Evolutionary conservation across 1,140 invertebrate genomes (phyloP), one percentile per base, ranked within the genome.

Genomic region (Prorops nasuta): DNA sequence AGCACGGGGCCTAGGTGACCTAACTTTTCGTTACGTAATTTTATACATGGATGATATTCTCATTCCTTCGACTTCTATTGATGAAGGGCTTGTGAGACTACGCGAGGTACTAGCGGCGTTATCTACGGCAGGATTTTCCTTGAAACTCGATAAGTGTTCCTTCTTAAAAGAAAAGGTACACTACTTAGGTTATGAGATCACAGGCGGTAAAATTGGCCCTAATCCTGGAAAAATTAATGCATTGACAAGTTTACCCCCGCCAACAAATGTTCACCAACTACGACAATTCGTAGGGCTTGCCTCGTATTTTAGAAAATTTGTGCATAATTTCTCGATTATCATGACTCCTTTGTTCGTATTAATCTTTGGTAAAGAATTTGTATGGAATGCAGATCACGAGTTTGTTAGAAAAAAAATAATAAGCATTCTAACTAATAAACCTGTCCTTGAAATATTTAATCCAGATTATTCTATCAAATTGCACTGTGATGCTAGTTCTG

Each of bases 261-360:
- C 69, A 2, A 18, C 3, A 0, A 71, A 53, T 18, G 60, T 55
- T 1, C 61, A 50, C 2, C 59, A 70, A 44, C 42, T 73, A 2
- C 40, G 67, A 31, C 43, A 54, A 41, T 51, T 45, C 7, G 47
- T 64, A 10, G 64, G 66, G 0, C 45, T 71, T 4, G 63, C 63
- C 1, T 37, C 59, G 7, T 70, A 71, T 42, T 69, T 67, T 44
- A 34, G 69, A 3, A 40, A 66, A 44, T 67, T 65, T 48, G 59
- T 71, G 21, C 58, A 55, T 9, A 58, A 60, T 12, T 69, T 64
- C 49, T 59, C 64, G 1, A 39, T 44, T 14, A 28, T 60, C 6
- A 41, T 64, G 31, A 34, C 14, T 22, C 67, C 67, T 9, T 28
- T 71, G 12, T 51, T 42, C 19, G 9, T 22, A 7, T 21, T 58